Evolutionary conservation across 2,888 invertebrate genomes (phyloP), one percentile per base, ranked within the genome.

Genomic region (Polymixis flavicincta): DNA sequence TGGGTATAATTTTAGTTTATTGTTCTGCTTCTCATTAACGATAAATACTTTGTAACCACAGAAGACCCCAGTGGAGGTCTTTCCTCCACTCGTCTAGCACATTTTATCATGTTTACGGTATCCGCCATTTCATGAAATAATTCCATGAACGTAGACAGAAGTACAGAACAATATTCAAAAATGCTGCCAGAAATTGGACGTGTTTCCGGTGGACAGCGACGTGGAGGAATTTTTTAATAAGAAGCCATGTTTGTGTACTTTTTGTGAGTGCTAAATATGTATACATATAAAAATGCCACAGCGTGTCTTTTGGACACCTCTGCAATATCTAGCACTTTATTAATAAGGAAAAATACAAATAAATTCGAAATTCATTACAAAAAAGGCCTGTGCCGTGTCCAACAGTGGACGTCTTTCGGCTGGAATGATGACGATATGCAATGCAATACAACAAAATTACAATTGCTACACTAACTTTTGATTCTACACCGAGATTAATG

Each of bases 171-270:
- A 66, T 70, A 74, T 66, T 70, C 69, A 72, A 52, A 64, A 73
- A 83, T 17, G 72, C 59, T 68, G 82, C 69, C 86, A 83, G 79
- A 70, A 83, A 83, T 78, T 70, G 60, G 13, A 83, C 83, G 86
- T 82, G 83, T 72, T 85, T 83, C 86, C 82, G 59, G 66, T 45
- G 17, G 25, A 60, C 59, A 19, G 32, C 37, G 54, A 73, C 64
- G 79, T 72, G 86, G 11, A 72, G 42, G 70, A 83, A 73, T 83
- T 78, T 67, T 57, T 67, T 2, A 69, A 63, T 61, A 45, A 59
- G 63, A 64, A 67, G 32, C 45, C 54, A 32, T 50, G 5, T 50
- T 78, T 4, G 14, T 55, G 22, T n/a, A 54, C n/a, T 54, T 64
- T 64, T 64, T 82, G 32, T 76, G 37, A 19, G 37, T 37, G 25